These are phyloP conservation scores for Pseudomugil gertrudae DNA, from an alignment of 2,797 vertebrate species.

Conservation along the genomic window DNA sequence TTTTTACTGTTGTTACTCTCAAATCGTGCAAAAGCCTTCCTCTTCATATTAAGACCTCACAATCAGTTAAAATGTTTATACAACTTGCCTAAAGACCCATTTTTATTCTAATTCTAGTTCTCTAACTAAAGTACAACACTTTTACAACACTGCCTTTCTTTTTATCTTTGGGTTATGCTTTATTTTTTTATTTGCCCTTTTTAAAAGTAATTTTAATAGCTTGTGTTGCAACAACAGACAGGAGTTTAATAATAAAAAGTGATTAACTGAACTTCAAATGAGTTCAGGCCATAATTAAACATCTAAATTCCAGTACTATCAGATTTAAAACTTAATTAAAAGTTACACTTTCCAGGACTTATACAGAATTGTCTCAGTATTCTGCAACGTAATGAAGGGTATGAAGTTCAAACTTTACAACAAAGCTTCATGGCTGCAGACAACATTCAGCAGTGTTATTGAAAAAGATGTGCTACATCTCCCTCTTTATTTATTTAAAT, in stretches of 20 bases:
- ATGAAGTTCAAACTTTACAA: conserved; percentile 19
- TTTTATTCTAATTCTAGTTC: no score
- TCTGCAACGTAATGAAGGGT: conserved; percentile 13
- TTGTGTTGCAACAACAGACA: conserved; percentile 1
- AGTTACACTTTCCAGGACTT: background rate
- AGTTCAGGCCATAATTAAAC: background rate
- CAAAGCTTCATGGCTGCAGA: conserved; percentile 29
- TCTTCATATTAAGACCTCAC: no score
- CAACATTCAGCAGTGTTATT: conserved; percentile 34
- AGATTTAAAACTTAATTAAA: background rate
- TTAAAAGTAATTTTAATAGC: no score
- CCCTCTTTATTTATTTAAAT: no score
- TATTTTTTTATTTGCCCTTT: no score
- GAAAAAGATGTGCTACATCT: conserved; percentile 61
- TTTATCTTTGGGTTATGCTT: no score
- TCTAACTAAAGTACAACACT: no score
- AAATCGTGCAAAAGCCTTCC: no score
- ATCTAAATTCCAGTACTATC: background rate
- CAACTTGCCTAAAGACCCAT: no score
- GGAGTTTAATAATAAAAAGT: background rate
- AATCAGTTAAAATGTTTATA: no score
- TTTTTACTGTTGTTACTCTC: no score
- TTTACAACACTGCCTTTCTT: no score
- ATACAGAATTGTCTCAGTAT: background rate
- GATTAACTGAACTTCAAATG: background rate